Base-by-base conservation (phyloP, 1,140 invertebrate genomes). In the Achroia grisella region DNA sequence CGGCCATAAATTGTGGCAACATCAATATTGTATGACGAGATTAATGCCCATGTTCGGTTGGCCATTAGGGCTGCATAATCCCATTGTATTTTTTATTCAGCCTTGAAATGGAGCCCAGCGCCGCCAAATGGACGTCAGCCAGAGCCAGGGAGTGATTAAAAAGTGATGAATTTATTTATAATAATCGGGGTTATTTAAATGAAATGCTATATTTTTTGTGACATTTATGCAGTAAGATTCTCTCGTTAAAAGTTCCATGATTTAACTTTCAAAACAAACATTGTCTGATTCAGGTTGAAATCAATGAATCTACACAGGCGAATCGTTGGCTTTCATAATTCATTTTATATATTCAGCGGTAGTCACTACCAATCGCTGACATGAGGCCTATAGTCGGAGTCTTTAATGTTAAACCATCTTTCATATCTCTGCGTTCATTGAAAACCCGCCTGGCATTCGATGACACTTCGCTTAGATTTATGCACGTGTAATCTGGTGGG, bases 11-110 rank as follows among this genome's bases (percentile, higher is more conserved):
- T 82, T 77, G 67, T 49, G 51, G 59, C 66, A 59, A 76, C 80
- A 85, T 85, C 78, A 82, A 82, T 82, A 82, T 81, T 85, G 76
- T 77, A 85, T 84, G 78, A 80, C 57, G 67, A 76, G 70, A 75
- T 82, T 78, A 82, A 85, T 85, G 78, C 75, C 76, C 76, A 82
- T 84, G 80, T 84, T 80, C 59, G 66, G 65, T 44, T 44, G 67
- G 62, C 76, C 80, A 82, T 79, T 84, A 79, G 69, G 65, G 53
- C 64, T 62, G 71, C 56, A 78, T 82, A 79, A 82, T 79, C 53
- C 76, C 65, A 84, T 82, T 84, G 80, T 82, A 52, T 79, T 84
- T 80, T 74, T 80, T 82, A 63, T 62, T 48, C 27, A 55, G 44
- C 59, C 67, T 72, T 68, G 59, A 67, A 51, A 61, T 56, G 57